Evolutionary conservation across 1,140 invertebrate genomes (phyloP).

Genomic region (Oryzaephilus surinamensis): DNA sequence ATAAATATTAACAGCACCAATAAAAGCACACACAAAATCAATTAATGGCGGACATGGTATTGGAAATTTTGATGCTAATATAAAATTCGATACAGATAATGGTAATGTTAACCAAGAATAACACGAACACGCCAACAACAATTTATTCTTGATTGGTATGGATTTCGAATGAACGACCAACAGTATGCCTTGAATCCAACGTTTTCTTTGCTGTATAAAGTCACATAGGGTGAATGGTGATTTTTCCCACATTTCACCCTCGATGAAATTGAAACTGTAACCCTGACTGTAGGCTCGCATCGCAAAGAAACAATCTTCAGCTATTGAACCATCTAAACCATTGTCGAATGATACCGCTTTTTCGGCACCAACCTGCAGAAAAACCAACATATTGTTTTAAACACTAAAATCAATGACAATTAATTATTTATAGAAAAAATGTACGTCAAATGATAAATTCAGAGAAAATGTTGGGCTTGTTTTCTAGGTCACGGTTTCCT

Average conservation of each 20-base stretch:
- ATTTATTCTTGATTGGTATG: conserved; percentile 73
- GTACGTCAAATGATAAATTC: too few species aligned
- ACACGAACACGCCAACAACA: conserved; percentile 78
- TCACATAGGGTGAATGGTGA: conserved; percentile 91
- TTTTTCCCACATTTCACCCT: conserved; percentile 97
- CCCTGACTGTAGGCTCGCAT: conserved; percentile 83
- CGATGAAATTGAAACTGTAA: conserved; percentile 84
- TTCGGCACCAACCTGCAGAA: conserved; percentile 73
- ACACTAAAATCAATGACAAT: too few species aligned
- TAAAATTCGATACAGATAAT: conserved; percentile 77
- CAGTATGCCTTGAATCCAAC: conserved; percentile 94
- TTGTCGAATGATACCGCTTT: conserved; percentile 89
- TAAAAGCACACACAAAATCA: conserved; percentile 80
- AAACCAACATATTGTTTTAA: conserved; percentile 15
- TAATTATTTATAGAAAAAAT: too few species aligned
- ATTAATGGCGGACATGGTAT: conserved; percentile 74
- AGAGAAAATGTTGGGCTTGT: too few species aligned
- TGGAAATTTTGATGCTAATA: conserved; percentile 71
- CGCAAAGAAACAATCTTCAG: conserved; percentile 94
- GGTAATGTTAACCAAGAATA: conserved; percentile 94
- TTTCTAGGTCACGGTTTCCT: too few species aligned
- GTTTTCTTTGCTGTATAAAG: conserved; percentile 89
- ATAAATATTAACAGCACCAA: conserved; percentile 85
- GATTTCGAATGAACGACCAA: conserved; percentile 83
- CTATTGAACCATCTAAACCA: conserved; percentile 90